A percentile compares a stretch with the other conserved stretches of the same genome.
Conservation (phyloP, 92 coral and sea anemone genomes). For the Porites lobata region DNA sequence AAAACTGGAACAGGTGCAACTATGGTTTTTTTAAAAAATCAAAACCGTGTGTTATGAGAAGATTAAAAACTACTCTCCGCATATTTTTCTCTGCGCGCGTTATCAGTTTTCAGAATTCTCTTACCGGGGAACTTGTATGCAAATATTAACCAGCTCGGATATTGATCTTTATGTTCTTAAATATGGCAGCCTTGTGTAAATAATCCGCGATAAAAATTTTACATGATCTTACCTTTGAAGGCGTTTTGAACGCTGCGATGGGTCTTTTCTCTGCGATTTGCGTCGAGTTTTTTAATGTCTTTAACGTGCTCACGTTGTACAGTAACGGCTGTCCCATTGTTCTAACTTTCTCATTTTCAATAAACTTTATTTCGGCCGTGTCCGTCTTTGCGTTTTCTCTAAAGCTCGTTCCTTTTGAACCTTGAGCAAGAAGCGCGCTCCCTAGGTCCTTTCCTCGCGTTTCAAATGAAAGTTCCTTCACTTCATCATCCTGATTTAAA, state of each 20-base stretch:
- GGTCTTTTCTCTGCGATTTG: conserved; percentile 19
- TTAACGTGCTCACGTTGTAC: conserved; percentile 25
- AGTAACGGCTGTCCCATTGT: conserved; percentile 36
- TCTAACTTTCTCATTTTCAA: conserved; percentile 30
- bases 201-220: conserved; percentile 14
- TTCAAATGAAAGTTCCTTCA: conserved; percentile 1
- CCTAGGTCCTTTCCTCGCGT: neutral
- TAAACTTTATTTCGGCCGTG: conserved; percentile 27
- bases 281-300: neutral
- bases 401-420: neutral
- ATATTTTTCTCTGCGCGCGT: conserved; percentile 13
- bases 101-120: conserved; percentile 25
- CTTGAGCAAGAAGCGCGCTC: neutral
- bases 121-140: conserved; percentile 43
- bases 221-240: conserved; percentile 37
- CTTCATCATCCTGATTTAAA: neutral
- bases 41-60: conserved; percentile 2
- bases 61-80: conserved; percentile 40
- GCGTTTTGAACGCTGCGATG: conserved; percentile 18
- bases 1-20: neutral
- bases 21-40: conserved; percentile 18
- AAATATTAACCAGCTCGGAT: conserved; percentile 36
- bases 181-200: conserved; percentile 30
- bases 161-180: conserved; percentile 29
- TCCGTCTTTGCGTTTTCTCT: neutral